Evolutionary conservation across 2,888 invertebrate species (phyloP), one percentile per base, ranked within the genome.

Genomic region (Agapostemon virescens): DNA sequence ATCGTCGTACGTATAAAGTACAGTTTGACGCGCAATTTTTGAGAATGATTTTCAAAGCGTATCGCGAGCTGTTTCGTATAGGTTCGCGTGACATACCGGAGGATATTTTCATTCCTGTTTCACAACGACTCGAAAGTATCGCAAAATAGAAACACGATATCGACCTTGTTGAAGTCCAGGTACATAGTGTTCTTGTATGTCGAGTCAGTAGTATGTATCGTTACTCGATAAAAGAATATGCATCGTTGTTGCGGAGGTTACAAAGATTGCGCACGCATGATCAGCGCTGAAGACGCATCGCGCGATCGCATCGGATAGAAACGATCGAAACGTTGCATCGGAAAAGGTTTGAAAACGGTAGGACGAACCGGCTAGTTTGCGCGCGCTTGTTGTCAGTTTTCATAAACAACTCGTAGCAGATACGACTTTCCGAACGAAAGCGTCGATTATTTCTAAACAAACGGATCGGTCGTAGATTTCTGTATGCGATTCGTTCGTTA

Each of bases 211-310:
- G 33, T 33, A 9, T 9, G 11, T 38, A 38, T 38, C n/a, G 3
- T n/a, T 49, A n/a, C 9, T 49, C n/a, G 9, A 11, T 49, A n/a
- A n/a, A n/a, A 9, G n/a, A 49, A 49, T 0, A 11, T 49, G 20
- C 11, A n/a, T n/a, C 49, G 49, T 49, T n/a, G 49, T 49, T n/a
- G n/a, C 49, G 49, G 49, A 49, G n/a, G 49, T 49, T 49, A 49
- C n/a, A 49, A 45, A 49, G 20, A 45, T 45, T n/a, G 9, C 20
- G 7, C 20, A 20, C 7, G 45, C 7, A n/a, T 20, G 45, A 20
- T 45, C 45, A 20, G 20, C 45, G 9, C n/a, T n/a, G 49, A n/a
- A 11, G 49, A 49, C n/a, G n/a, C n/a, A n/a, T n/a, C n/a, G n/a
- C n/a, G n/a, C n/a, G n/a, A 49, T 49, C 9, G 9, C n/a, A 49